Percentiles rank a stretch among this genome's conserved stretches.
These are phyloP conservation scores for Toxotes lorentzi DNA, from an alignment of 2,797 vertebrate species.

Conservation along the genomic window DNA sequence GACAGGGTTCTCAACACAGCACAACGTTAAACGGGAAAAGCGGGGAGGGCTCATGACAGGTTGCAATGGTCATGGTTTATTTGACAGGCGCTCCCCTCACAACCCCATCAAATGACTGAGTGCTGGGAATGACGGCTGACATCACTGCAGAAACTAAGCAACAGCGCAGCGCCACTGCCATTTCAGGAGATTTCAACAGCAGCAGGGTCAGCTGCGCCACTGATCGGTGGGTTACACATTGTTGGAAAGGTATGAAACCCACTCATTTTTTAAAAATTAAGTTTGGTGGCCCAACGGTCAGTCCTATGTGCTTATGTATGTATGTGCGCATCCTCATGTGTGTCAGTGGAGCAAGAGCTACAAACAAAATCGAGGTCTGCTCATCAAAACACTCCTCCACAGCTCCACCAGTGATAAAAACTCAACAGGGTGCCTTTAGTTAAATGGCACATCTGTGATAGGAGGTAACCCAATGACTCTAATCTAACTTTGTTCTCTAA, in stretches of 20 bases:
- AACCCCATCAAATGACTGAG: constrained; percentile 35
- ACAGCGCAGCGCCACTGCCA: constrained; percentile 7
- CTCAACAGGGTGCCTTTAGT: constrained; percentile 14
- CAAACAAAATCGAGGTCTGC: not conserved
- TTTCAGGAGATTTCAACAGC: constrained; percentile 24
- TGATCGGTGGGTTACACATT: not conserved
- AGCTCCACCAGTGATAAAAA: not conserved
- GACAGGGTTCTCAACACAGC: constrained; percentile 67
- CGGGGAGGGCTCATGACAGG: constrained; percentile 62
- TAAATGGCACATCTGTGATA: too few species aligned
- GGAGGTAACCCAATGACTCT: not conserved
- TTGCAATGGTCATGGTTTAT: constrained; percentile 75
- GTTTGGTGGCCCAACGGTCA: too few species aligned
- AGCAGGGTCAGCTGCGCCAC: constrained; percentile 7
- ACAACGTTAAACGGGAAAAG: constrained; percentile 62
- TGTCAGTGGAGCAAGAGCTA: not conserved
- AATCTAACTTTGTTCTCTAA: not conserved
- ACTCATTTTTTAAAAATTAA: too few species aligned
- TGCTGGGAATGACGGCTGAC: constrained; percentile 40
- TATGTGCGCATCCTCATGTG: too few species aligned
- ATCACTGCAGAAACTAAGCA: constrained; percentile 30
- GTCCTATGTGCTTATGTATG: too few species aligned
- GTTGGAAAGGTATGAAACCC: not conserved
- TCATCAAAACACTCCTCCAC: not conserved
- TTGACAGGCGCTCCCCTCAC: constrained; percentile 64